Conservation (phyloP, 2,888 invertebrate species). For the Netelia fuscicornis region DNA sequence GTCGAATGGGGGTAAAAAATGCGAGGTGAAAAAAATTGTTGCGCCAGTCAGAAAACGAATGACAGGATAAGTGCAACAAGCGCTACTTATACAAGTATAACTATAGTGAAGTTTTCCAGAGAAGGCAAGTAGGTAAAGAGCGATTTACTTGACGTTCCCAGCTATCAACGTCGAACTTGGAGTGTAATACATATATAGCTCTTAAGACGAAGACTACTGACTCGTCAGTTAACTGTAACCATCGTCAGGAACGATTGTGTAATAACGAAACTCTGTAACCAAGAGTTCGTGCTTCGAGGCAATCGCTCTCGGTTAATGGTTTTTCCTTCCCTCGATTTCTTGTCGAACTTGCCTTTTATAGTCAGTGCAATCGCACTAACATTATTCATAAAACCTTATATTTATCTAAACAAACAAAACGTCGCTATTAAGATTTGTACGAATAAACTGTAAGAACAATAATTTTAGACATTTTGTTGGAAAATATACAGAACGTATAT, state of each 20-base stretch:
- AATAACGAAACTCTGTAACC: slow-evolving; percentile 57
- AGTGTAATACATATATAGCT: slow-evolving; percentile 6
- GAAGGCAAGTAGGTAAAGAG: slow-evolving; percentile 69
- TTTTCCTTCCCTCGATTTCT: slow-evolving; percentile 40
- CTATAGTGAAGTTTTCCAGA: slow-evolving; percentile 51
- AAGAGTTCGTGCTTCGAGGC: slow-evolving; percentile 20
- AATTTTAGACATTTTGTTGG: background rate
- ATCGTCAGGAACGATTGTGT: slow-evolving; percentile 60
- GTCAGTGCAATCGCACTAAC: background rate
- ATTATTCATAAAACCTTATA: slow-evolving; percentile 35
- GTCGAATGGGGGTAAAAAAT: slow-evolving; percentile 33
- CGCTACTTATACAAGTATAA: background rate
- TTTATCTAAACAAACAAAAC: slow-evolving; percentile 18
- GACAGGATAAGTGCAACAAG: slow-evolving; percentile 37
- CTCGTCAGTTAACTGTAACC: slow-evolving; percentile 61
- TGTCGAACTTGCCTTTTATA: slow-evolving; percentile 51
- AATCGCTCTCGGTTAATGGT: slow-evolving; percentile 35
- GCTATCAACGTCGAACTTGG: slow-evolving; percentile 50
- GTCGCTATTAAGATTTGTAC: slow-evolving; percentile 9
- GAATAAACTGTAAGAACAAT: background rate
- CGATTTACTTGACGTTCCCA: slow-evolving; percentile 61
- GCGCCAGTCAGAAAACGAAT: slow-evolving; percentile 37
- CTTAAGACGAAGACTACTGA: slow-evolving; percentile 49
- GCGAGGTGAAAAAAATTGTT: slow-evolving; percentile 10
- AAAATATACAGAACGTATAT: background rate